Conservation (phyloP, 1,140 invertebrate genomes). For the Probaryconus sp. region DNA sequence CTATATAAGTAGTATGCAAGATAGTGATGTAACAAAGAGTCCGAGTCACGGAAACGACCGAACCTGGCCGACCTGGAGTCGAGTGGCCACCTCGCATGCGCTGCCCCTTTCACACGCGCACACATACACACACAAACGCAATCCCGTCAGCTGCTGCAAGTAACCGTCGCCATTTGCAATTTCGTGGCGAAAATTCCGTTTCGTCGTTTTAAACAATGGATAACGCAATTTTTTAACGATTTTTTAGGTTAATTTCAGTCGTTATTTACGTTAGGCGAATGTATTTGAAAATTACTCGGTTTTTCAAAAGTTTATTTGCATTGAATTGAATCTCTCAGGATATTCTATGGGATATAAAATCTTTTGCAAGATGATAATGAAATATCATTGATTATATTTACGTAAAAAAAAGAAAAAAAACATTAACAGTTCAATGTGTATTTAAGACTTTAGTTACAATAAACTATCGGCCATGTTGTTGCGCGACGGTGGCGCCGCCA, state of each 20-base stretch:
- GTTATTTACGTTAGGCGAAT: neutral
- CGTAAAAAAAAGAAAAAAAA: too few relatives aligned
- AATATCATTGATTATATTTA: too few relatives aligned
- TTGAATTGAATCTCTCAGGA: too few relatives aligned
- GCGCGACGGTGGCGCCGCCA: constrained; percentile 33
- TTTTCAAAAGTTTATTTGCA: too few relatives aligned
- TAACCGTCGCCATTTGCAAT: constrained; percentile 74
- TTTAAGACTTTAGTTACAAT: too few relatives aligned
- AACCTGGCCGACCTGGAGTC: constrained; percentile 37
- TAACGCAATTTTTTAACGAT: constrained; percentile 32
- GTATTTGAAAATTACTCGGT: too few relatives aligned
- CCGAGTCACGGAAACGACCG: constrained; percentile 66
- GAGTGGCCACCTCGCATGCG: constrained; percentile 64
- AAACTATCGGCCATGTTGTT: constrained; percentile 6
- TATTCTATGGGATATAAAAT: too few relatives aligned
- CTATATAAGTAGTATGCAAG: constrained; percentile 64
- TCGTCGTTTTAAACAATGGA: constrained; percentile 42
- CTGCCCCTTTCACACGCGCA: constrained; percentile 49
- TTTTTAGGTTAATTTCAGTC: too few relatives aligned
- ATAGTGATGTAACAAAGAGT: constrained; percentile 76
- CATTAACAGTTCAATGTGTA: too few relatives aligned
- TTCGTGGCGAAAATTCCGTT: constrained; percentile 55
- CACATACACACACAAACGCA: constrained; percentile 55
- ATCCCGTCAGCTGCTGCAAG: constrained; percentile 69
- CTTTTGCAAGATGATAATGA: too few relatives aligned